phyloP scores from a whole-genome alignment of 2,888 invertebrate species.

The Ganaspis brasiliensis region DNA sequence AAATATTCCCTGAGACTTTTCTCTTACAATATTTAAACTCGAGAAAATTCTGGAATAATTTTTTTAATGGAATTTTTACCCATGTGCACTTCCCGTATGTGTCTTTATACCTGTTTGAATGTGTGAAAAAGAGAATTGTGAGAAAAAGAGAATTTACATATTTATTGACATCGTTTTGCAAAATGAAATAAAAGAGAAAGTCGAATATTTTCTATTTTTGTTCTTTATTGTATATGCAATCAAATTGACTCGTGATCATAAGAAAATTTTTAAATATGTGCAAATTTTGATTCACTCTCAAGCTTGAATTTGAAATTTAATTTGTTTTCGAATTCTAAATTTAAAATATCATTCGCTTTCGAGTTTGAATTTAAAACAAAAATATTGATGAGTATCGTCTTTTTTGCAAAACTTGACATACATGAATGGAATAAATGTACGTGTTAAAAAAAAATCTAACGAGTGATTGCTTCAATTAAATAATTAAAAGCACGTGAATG shows the following conservation, averaged over 20 bases:
- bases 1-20: background rate
- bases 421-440: slow-evolving; percentile 30
- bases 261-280: too few relatives aligned
- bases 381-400: background rate
- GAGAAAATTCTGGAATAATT: slow-evolving; percentile 3
- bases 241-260: too few relatives aligned
- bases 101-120: slow-evolving; percentile 43
- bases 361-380: background rate
- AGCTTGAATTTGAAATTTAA: too few relatives aligned
- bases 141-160: slow-evolving; percentile 28
- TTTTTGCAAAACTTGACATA: slow-evolving; percentile 1
- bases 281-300: too few relatives aligned
- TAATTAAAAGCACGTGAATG: slow-evolving; percentile 27
- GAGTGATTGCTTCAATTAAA: slow-evolving; percentile 33
- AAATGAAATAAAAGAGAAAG: background rate
- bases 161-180: slow-evolving; percentile 22
- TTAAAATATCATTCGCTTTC: too few relatives aligned
- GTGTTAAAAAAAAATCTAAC: slow-evolving; percentile 5
- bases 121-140: background rate
- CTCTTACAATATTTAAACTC: background rate
- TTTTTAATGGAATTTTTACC: slow-evolving; percentile 42
- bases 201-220: background rate
- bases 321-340: background rate
- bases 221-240: too few relatives aligned
- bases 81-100: slow-evolving; percentile 52